phyloP scores from a whole-genome alignment of 2,888 invertebrate species.

The Bombylius major region DNA sequence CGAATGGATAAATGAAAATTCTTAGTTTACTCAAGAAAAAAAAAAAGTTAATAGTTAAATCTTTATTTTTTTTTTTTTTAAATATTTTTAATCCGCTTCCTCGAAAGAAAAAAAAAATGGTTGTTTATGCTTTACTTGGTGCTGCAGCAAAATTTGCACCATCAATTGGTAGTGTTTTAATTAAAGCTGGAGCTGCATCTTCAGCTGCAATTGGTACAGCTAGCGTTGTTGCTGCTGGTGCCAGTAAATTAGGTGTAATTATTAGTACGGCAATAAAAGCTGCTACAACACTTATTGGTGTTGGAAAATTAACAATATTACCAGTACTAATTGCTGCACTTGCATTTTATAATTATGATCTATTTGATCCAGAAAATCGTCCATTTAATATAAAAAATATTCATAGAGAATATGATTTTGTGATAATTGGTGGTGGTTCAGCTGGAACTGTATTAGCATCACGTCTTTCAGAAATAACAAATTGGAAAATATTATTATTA shows the following conservation, averaged over 20 bases:
- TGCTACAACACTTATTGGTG: slow-evolving; percentile 54
- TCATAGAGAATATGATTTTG: slow-evolving; percentile 64
- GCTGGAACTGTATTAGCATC: slow-evolving; percentile 77
- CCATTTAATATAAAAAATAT: slow-evolving; percentile 56
- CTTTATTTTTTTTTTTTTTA: no score
- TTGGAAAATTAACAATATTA: slow-evolving; percentile 59
- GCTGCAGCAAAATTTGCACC: slow-evolving; percentile 25
- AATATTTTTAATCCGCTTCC: no score
- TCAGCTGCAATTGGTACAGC: slow-evolving; percentile 19
- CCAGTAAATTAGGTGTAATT: slow-evolving; percentile 29
- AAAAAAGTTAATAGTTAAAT: no score
- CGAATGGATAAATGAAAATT: no score
- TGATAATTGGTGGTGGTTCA: slow-evolving; percentile 71
- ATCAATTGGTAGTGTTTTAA: slow-evolving; percentile 27
- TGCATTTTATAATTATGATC: slow-evolving; percentile 73
- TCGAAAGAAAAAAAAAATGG: slow-evolving; percentile 18
- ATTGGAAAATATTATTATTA: slow-evolving; percentile 65
- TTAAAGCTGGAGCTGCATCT: slow-evolving; percentile 32
- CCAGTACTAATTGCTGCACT: slow-evolving; percentile 63
- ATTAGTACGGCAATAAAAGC: slow-evolving; percentile 55
- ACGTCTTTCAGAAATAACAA: slow-evolving; percentile 59
- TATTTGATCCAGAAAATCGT: slow-evolving; percentile 71
- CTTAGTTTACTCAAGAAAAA: no score
- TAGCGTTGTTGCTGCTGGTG: slow-evolving; percentile 36
- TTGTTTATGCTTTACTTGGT: slow-evolving; percentile 26